Conservation (phyloP, 2,888 invertebrate genomes). For the Acrobasis repandana region DNA sequence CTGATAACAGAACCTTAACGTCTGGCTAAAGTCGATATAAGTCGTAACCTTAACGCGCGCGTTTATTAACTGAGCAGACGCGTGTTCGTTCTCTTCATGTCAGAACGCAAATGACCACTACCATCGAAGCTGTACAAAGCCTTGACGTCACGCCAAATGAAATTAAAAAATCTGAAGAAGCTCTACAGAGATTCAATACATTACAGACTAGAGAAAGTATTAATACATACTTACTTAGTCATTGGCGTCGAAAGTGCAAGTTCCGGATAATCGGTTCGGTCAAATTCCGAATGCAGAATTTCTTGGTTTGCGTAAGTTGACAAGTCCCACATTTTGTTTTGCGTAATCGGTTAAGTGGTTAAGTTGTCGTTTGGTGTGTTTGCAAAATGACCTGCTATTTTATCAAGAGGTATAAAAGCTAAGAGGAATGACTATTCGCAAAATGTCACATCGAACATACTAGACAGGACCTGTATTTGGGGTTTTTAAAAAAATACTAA, state of each 20-base stretch:
- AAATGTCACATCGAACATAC: neutral
- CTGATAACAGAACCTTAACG: slow-evolving; percentile 46
- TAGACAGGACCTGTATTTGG: too few relatives aligned
- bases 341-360: slow-evolving; percentile 22
- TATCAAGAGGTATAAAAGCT: too few relatives aligned
- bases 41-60: slow-evolving; percentile 44
- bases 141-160: slow-evolving; percentile 64
- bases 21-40: slow-evolving; percentile 43
- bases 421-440: neutral
- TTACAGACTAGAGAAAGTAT: slow-evolving; percentile 64
- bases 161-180: slow-evolving; percentile 68
- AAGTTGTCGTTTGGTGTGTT: neutral
- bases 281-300: slow-evolving; percentile 7
- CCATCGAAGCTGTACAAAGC: slow-evolving; percentile 61
- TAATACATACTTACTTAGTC: slow-evolving; percentile 47
- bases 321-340: slow-evolving; percentile 28
- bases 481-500: too few relatives aligned
- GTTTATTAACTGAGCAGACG: slow-evolving; percentile 44
- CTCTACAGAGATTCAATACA: slow-evolving; percentile 59
- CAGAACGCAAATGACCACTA: slow-evolving; percentile 65
- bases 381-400: neutral
- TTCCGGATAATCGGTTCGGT: slow-evolving; percentile 30
- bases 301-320: slow-evolving; percentile 34
- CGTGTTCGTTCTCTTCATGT: slow-evolving; percentile 64
- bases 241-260: slow-evolving; percentile 73